Percentiles rank a stretch among this genome's conserved stretches.
phyloP scores from a whole-genome alignment of 2,888 invertebrate genomes.

The Acrobasis consociella region DNA sequence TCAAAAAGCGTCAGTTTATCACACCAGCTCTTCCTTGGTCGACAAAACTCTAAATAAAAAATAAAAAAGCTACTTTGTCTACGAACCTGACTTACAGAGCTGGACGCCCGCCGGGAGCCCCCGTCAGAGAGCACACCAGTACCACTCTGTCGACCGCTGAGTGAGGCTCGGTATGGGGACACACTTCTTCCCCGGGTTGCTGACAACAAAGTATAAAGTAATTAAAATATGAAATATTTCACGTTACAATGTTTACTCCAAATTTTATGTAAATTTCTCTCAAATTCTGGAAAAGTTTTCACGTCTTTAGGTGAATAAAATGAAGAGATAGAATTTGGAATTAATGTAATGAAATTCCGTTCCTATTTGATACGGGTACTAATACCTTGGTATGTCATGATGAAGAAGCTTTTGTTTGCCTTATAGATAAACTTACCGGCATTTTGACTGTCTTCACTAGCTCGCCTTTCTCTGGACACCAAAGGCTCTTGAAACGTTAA shows the following conservation, averaged over 20 bases:
- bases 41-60: too few species aligned
- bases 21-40: too few species aligned
- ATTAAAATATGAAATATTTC: background rate
- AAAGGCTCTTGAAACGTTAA: slow-evolving; percentile 84
- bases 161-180: slow-evolving; percentile 84
- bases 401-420: too few species aligned
- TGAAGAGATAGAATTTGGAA: too few species aligned
- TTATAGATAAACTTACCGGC: slow-evolving; percentile 59
- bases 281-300: too few species aligned
- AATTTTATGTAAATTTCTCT: too few species aligned
- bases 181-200: slow-evolving; percentile 76
- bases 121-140: slow-evolving; percentile 78
- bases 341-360: too few species aligned
- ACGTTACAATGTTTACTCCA: too few species aligned
- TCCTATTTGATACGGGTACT: too few species aligned
- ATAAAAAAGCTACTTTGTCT: background rate
- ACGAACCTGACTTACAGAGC: slow-evolving; percentile 88
- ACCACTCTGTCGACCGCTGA: slow-evolving; percentile 70
- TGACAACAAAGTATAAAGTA: slow-evolving; percentile 27
- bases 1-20: too few species aligned
- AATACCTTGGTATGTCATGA: too few species aligned
- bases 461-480: slow-evolving; percentile 78
- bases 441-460: slow-evolving; percentile 83
- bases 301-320: too few species aligned
- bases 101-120: slow-evolving; percentile 86